phyloP scores from a whole-genome alignment of 2,888 invertebrate genomes.

The Drosophila glabriapex region DNA sequence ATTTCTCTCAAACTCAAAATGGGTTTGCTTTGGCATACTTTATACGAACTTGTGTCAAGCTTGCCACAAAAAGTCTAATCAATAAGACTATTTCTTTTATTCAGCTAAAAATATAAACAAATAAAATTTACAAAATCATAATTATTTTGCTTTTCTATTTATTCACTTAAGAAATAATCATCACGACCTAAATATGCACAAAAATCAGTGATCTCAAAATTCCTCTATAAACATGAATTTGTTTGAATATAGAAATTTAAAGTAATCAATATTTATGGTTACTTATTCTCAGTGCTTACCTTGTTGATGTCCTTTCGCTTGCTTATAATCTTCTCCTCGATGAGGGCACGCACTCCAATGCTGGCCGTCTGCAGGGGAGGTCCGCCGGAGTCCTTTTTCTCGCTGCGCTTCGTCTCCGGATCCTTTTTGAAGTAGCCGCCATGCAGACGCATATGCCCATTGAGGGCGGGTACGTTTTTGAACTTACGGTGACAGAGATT shows the following conservation, averaged over 20 bases:
- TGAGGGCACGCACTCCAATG: conserved; percentile 94
- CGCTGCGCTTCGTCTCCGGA: conserved; percentile 93
- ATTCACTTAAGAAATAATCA: neutral
- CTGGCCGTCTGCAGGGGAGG: conserved; percentile 97
- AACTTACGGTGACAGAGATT: conserved; percentile 97
- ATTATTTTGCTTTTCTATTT: neutral
- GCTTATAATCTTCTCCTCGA: conserved; percentile 97
- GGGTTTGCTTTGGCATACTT: neutral
- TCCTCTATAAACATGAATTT: rapidly evolving
- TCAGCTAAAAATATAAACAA: neutral
- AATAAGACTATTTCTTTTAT: neutral
- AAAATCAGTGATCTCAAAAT: neutral
- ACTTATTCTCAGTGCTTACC: conserved; percentile 60
- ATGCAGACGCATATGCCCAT: conserved; percentile 99
- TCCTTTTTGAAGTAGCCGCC: conserved; percentile 99
- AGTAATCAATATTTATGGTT: neutral
- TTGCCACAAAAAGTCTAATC: neutral
- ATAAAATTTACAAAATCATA: neutral
- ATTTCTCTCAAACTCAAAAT: neutral
- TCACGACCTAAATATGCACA: neutral
- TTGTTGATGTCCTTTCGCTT: conserved; percentile 88
- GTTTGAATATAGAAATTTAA: neutral
- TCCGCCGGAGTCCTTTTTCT: conserved; percentile 93
- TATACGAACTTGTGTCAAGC: neutral
- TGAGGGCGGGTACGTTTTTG: conserved; percentile 98